Base-by-base conservation (phyloP, 2,113 vertebrate species). In the Paedocypris sp. region DNA sequence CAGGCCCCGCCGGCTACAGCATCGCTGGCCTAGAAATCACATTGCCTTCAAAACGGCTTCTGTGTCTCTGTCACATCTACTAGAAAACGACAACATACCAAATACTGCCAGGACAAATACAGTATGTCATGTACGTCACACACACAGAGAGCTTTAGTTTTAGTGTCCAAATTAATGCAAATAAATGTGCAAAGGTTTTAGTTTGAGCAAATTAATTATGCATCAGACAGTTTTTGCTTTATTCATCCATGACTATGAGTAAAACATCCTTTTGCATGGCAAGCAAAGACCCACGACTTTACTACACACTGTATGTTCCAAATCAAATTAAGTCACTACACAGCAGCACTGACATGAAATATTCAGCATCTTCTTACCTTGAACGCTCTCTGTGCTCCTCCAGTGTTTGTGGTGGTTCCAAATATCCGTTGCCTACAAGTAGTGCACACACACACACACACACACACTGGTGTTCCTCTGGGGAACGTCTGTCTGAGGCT, bases 11-110 rank as follows among this genome's bases (percentile, higher is more conserved):
- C 11, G 43, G 41, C 58, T 29, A 32, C 2, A 62, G 16, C 59
- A 29, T 18, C 23, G 26, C 46, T 61, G 45, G 45, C 46, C 43
- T 38, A 46, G 43, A 49, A 61, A 57, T 57, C 53, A 57, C 20
- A 26, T 57, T 16, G 41, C 53, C 11, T 9, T 38, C 43, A 57
- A 57, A 28, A 42, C 53, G 31, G 53, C 38, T 42, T 57, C 38
- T 57, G 53, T 57, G 53, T 31, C 29, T 31, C 15, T 57, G 53
- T 43, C 38, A 2, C 31, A 38, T 57, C 53, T 19, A 6, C 25
- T 31, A 43, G 25, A 29, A 57, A 57, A 23, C 29, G 38, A 43
- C 53, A 57, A n/a, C 38, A 29, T 42, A 43, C 42, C 36, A 36
- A 19, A 52, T 32, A 4, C 28, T 49, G 36, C 16, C 9, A 12